phyloP scores from a whole-genome alignment of 2,113 vertebrate species.

The Rynchops niger region DNA sequence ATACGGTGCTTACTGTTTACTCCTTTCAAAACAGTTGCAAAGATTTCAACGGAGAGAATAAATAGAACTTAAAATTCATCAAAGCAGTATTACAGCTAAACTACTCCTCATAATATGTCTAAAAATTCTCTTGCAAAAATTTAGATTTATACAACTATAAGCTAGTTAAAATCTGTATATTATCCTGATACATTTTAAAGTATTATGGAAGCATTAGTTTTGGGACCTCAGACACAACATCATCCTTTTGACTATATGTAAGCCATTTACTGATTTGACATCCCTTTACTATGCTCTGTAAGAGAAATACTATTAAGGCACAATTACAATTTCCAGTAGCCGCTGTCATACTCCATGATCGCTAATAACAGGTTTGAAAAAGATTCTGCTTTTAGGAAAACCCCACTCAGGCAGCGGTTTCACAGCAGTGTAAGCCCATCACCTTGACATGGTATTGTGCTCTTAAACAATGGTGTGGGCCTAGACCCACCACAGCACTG shows the following conservation, averaged over 20 bases:
- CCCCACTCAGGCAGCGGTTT: background rate
- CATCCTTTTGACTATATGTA: background rate
- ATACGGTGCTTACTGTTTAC: background rate
- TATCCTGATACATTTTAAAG: background rate
- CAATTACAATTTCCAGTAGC: background rate
- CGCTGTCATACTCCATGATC: background rate
- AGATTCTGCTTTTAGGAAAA: background rate
- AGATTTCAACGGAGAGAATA: background rate
- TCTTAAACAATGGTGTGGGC: rapidly evolving
- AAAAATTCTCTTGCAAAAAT: background rate
- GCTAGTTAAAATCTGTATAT: background rate
- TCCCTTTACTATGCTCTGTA: background rate
- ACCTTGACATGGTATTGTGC: too few species aligned
- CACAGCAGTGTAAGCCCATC: background rate
- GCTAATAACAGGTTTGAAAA: background rate
- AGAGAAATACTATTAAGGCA: background rate
- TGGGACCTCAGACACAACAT: background rate
- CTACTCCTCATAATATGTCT: background rate
- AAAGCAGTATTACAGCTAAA: background rate
- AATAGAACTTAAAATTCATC: background rate
- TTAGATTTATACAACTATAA: background rate
- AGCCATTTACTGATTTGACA: background rate
- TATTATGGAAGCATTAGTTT: background rate
- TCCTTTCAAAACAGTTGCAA: background rate
- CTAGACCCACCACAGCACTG: too few species aligned